Evolutionary conservation across 2,797 vertebrate species (phyloP).

Genomic region (Peromyscus attwateri): DNA sequence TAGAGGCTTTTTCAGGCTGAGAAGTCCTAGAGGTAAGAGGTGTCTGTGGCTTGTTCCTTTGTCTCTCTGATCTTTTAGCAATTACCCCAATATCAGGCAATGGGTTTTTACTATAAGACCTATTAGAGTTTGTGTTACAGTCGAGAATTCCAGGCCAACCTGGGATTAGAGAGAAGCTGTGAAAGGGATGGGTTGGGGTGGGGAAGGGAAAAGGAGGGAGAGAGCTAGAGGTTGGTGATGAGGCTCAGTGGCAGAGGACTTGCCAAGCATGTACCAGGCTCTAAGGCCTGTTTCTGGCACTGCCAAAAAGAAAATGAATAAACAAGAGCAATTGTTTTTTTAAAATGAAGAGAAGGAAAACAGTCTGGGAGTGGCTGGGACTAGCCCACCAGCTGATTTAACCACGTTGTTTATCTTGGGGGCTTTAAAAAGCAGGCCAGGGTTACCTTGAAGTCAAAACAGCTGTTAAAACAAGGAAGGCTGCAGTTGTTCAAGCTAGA

Average conservation of each 20-base stretch:
- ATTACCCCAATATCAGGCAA: too few relatives aligned
- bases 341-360: background rate
- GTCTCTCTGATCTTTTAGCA: too few relatives aligned
- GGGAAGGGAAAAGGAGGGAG: too few relatives aligned
- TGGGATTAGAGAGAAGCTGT: background rate
- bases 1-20: too few relatives aligned
- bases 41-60: too few relatives aligned
- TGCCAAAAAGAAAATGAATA: background rate
- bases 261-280: background rate
- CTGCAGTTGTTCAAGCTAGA: background rate
- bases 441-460: background rate
- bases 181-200: too few relatives aligned
- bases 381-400: background rate
- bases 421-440: background rate
- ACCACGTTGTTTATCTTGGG: background rate
- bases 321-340: background rate
- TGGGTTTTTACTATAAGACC: too few relatives aligned
- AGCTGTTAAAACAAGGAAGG: too few relatives aligned
- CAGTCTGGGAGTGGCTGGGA: background rate
- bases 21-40: too few relatives aligned
- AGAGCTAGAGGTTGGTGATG: background rate
- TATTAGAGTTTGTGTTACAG: too few relatives aligned
- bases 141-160: background rate
- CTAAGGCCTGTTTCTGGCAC: too few relatives aligned
- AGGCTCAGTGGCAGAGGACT: background rate